phyloP scores from a whole-genome alignment of 2,113 vertebrate species.

The Nycticebus coucang region DNA sequence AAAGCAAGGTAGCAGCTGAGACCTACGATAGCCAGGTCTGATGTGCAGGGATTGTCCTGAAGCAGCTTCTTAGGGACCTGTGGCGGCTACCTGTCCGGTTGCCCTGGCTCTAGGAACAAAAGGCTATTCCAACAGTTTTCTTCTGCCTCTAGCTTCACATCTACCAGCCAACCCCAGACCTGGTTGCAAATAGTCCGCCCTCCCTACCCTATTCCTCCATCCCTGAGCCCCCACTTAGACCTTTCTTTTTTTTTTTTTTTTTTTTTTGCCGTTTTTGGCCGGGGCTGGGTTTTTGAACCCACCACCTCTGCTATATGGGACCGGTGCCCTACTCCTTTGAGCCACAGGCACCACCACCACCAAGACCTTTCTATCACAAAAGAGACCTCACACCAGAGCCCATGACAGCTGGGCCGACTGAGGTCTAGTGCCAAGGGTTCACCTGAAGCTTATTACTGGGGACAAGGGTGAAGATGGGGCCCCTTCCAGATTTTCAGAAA shows the following conservation, averaged over 20 bases:
- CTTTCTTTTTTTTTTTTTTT: too few species aligned
- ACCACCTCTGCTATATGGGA: too few species aligned
- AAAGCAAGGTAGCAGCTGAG: not conserved
- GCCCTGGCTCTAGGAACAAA: not conserved
- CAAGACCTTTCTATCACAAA: not conserved
- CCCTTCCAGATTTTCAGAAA: not conserved
- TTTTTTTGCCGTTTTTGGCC: too few species aligned
- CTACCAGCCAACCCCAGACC: not conserved
- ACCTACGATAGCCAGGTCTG: too few species aligned
- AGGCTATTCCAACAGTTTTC: not conserved
- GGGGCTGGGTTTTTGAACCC: too few species aligned
- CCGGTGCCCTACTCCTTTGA: too few species aligned
- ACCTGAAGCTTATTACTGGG: not conserved
- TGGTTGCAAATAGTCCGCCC: not conserved
- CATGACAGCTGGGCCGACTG: not conserved
- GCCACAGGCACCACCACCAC: too few species aligned
- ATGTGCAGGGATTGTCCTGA: too few species aligned
- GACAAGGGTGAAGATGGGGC: not conserved
- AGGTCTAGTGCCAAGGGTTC: not conserved
- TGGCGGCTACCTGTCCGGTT: too few species aligned
- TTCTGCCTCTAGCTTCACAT: not conserved
- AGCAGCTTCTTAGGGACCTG: too few species aligned
- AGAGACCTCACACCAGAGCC: not conserved
- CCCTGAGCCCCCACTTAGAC: too few species aligned
- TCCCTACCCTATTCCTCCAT: not conserved